A percentile compares a stretch with the other conserved stretches of the same genome.
These are phyloP conservation scores for Deladenus siricidicola DNA, from an alignment of 2,888 invertebrate genomes.

Conservation along the genomic window DNA sequence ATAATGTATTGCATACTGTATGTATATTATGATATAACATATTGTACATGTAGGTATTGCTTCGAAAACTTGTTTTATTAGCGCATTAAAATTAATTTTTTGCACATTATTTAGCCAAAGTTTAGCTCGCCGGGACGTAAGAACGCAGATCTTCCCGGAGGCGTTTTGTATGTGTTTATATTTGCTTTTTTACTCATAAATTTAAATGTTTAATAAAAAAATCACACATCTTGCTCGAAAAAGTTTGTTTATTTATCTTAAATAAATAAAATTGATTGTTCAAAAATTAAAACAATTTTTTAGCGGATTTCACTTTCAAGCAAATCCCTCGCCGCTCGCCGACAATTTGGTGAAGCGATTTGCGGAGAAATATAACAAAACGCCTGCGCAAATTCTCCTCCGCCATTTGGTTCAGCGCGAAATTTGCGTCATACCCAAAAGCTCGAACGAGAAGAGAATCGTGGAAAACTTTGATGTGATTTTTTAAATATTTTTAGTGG, in stretches of 20 bases:
- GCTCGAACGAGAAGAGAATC: conserved; percentile 14
- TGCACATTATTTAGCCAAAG: no score
- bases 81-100: no score
- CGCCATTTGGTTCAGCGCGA: conserved; percentile 27
- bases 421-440: conserved; percentile 30
- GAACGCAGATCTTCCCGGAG: no score
- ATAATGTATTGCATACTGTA: no score
- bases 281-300: neutral
- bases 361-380: conserved; percentile 33
- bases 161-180: no score
- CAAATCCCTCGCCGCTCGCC: conserved; percentile 17
- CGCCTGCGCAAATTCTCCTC: conserved; percentile 33
- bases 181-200: no score
- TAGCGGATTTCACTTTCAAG: conserved; percentile 8
- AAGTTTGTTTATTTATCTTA: neutral
- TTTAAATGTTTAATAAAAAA: no score
- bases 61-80: no score
- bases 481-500: neutral
- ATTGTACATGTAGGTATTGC: no score
- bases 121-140: no score
- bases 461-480: conserved; percentile 19
- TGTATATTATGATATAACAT: no score
- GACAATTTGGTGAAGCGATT: conserved; percentile 25
- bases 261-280: neutral
- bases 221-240: no score